Conservation (phyloP, 2,888 invertebrate species). For the Orgyia antiqua region DNA sequence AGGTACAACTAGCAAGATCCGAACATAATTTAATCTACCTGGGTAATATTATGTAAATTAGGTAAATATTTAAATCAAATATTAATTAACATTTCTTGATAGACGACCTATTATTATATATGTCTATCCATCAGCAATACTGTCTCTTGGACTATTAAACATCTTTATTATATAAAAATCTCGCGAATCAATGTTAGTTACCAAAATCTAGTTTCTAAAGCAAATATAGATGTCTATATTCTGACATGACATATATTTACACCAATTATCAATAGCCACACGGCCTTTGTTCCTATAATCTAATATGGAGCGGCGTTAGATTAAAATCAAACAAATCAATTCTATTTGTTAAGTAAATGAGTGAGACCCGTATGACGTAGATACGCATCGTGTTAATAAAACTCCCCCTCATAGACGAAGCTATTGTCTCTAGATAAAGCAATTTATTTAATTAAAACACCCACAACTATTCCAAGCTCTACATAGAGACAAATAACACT, state of each 20-base stretch:
- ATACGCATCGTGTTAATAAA: conserved; percentile 60
- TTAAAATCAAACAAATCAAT: conserved; percentile 73
- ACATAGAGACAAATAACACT: conserved; percentile 54
- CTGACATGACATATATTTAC: conserved; percentile 7
- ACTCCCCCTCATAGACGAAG: conserved; percentile 44
- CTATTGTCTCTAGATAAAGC: conserved; percentile 72
- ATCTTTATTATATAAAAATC: no score
- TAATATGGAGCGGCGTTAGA: conserved; percentile 39
- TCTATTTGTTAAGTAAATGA: conserved; percentile 67
- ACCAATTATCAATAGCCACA: conserved; percentile 7
- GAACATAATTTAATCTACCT: no score
- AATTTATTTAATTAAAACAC: conserved; percentile 75
- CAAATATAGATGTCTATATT: conserved; percentile 2
- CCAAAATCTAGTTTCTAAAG: no score
- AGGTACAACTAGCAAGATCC: no score
- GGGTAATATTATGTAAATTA: no score
- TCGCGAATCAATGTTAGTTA: no score
- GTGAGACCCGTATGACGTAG: conserved; percentile 60
- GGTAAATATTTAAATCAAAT: no score
- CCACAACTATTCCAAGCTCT: conserved; percentile 36
- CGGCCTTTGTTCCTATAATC: conserved; percentile 22
- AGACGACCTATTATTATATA: no score
- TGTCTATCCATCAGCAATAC: no score
- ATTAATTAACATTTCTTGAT: no score
- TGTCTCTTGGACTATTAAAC: no score